Conservation (phyloP, 2,888 invertebrate genomes). For the Scelioninae gen. 2 region DNA sequence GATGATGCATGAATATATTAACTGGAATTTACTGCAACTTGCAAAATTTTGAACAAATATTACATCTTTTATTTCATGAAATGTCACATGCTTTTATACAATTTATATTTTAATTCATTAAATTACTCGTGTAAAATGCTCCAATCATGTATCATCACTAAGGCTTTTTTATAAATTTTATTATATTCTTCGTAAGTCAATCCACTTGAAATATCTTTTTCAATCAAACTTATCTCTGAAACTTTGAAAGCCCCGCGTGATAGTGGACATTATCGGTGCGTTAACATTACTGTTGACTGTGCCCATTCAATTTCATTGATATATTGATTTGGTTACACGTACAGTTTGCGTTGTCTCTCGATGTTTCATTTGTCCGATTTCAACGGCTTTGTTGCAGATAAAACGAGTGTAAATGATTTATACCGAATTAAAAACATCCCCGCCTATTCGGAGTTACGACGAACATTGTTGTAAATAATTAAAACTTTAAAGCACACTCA, state of each 20-base stretch:
- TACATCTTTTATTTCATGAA: too few species aligned
- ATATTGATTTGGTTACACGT: conserved; percentile 42
- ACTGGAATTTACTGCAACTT: too few species aligned
- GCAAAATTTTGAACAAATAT: too few species aligned
- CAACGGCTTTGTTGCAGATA: conserved; percentile 12
- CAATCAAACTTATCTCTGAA: conserved; percentile 20
- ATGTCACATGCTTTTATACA: too few species aligned
- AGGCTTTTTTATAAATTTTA: too few species aligned
- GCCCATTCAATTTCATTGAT: conserved; percentile 45
- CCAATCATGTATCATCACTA: too few species aligned
- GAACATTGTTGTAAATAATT: conserved; percentile 6
- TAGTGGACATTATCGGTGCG: conserved; percentile 15
- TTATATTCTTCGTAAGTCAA: too few species aligned
- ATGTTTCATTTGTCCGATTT: conserved; percentile 21
- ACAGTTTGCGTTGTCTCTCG: conserved; percentile 18
- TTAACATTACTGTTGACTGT: conserved; percentile 30
- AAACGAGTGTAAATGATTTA: conserved; percentile 25
- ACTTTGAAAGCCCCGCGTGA: not conserved
- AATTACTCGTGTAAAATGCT: too few species aligned
- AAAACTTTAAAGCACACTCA: not conserved
- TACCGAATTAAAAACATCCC: conserved; percentile 5
- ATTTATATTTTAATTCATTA: too few species aligned
- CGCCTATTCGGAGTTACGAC: not conserved
- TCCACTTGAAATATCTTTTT: conserved; percentile 6
- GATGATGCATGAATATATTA: too few species aligned